Base-by-base conservation (phyloP, 2,888 invertebrate genomes). In the Gibbula magus region DNA sequence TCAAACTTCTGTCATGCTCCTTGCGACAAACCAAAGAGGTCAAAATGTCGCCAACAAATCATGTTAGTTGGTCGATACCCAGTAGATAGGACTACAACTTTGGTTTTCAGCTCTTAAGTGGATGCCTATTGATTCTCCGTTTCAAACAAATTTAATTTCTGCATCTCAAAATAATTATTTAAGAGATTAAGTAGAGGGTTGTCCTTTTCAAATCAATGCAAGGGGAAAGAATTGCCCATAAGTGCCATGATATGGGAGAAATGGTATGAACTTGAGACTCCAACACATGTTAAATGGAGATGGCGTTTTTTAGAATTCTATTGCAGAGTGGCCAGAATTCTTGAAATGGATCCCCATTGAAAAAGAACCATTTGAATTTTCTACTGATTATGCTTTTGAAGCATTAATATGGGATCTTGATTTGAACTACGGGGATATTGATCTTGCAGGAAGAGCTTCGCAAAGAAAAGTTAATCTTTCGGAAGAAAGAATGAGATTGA, bases 151-250 rank as follows among this genome's bases (percentile, higher is more conserved):
- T 70, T 70, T 70, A 70, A 70, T 70, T 70, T 70, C 56, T 22
- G 70, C 35, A 35, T 70, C 70, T 70, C 70, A 70, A 70, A 70
- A 70, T 70, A 70, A 70, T 70, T 70, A 70, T 70, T 70, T 70
- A 70, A 70, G 70, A 70, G 70, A 35, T 39, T 35, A 20, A 39
- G 70, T 35, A 70, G 70, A 35, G 39, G 18, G 70, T 29, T 70
- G 29, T 70, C 70, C 35, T 32, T 35, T 20, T 10, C 20, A 39
- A 35, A 70, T 70, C 70, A 35, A 70, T 70, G 35, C 10, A 13
- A 70, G 32, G 32, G n/a, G 32, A n/a, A 39, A 70, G 70, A 70
- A 70, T 32, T 39, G 20, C n/a, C 39, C 70, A 70, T 20, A 35
- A 70, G 70, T 70, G 20, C 70, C 70, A 32, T 70, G 70, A 70